Base-by-base conservation (phyloP, 2,113 vertebrate genomes). In the Accipiter virgatus region DNA sequence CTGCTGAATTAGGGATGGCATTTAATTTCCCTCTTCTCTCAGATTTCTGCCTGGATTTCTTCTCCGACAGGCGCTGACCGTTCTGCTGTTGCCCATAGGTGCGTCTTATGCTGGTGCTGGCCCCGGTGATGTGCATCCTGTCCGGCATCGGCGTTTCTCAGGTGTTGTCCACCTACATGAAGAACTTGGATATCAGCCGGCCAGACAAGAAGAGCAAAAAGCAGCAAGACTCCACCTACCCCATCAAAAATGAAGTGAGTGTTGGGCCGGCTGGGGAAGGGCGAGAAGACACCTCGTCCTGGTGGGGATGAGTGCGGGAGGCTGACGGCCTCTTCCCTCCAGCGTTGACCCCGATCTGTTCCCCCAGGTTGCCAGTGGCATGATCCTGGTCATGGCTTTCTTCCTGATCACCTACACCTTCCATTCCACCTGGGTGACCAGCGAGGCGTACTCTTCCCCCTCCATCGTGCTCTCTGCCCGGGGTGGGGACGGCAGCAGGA, bases 401-500 rank as follows among this genome's bases (percentile, higher is more conserved):
- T 99, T 99, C 98, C 98, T 99, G 43, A 99, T 99, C 95, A 99
- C 99, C 5, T 99, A 99, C 94, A 99, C 99, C 50, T 99, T 99
- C 96, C 99, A 99, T 96, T 99, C 99, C 8, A 99, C 99, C n/a
- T 99, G 99, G 99, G 99, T 99, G 96, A 99, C 99, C 95, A 99
- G 99, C 3, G 99, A 99, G 93, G 99, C 99, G 4, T 99, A 99
- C 95, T 99, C 99, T 34, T 99, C 99, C 13, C 99, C 99, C 5
- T 99, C 99, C n/a, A 99, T 99, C 0, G 99, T 99, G 9, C 96
- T 99, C 53, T 99, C 99, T 0, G 99, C 99, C 25, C 99, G 99
- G 0, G 99, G 99, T 0, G 99, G 99, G 0, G 99, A 99, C 0
- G 99, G 99, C 95, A 99, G 99, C 95, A 98, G 99, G 92, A 99